phyloP scores from a whole-genome alignment of 2,888 invertebrate genomes.

The Limnephilus rhombicus region DNA sequence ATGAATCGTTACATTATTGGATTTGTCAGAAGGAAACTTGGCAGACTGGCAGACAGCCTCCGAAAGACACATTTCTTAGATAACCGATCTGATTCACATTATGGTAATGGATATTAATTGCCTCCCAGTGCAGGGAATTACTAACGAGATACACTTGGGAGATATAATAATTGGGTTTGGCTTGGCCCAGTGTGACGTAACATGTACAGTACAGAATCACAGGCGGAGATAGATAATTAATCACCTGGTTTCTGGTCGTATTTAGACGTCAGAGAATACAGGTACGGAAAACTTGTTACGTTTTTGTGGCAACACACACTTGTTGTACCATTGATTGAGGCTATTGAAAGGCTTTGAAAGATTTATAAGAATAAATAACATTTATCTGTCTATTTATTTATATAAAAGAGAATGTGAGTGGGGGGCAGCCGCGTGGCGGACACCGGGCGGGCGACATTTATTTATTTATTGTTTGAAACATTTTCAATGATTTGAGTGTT shows the following conservation, averaged over 20 bases:
- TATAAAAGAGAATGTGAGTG: no score
- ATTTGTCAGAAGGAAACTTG: neutral
- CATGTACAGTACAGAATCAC: neutral
- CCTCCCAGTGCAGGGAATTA: neutral
- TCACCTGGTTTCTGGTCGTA: neutral
- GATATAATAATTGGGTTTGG: constrained; percentile 6
- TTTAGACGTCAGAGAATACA: neutral
- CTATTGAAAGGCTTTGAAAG: neutral
- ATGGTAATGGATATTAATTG: neutral
- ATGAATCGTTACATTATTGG: neutral
- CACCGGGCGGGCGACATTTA: no score
- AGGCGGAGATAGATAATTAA: constrained; percentile 3
- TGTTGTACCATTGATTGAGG: neutral
- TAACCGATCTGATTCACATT: neutral
- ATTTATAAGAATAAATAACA: neutral
- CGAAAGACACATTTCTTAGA: neutral
- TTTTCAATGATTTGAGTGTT: no score
- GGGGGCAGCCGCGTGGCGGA: no score
- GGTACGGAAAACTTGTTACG: neutral
- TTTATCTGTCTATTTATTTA: no score
- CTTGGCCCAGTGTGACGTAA: neutral
- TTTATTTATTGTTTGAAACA: no score
- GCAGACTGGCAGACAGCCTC: neutral
- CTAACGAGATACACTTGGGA: neutral
- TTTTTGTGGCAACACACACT: neutral